Percentiles rank a stretch among this genome's conserved stretches.
These are phyloP conservation scores for Polydrusus tereticollis DNA, from an alignment of 2,888 invertebrate genomes.

Conservation along the genomic window DNA sequence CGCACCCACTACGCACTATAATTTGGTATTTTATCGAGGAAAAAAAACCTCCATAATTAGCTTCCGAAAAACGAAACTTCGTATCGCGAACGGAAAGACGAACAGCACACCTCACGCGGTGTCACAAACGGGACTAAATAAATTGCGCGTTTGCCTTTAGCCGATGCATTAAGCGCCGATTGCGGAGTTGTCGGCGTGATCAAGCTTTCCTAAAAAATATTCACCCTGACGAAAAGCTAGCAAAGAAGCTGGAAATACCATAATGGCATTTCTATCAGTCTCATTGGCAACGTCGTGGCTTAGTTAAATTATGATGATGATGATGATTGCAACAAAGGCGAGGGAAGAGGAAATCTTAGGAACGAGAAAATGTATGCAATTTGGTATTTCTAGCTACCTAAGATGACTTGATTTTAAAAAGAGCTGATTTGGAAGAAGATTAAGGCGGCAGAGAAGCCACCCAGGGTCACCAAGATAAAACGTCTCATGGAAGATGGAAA, in stretches of 20 bases:
- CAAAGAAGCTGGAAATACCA: neutral
- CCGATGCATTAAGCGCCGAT: conserved; percentile 41
- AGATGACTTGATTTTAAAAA: neutral
- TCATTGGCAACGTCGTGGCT: neutral
- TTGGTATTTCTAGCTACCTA: neutral
- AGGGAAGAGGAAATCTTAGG: neutral
- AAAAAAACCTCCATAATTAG: neutral
- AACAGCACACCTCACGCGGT: neutral
- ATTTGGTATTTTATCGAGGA: neutral
- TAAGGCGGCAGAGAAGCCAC: no score
- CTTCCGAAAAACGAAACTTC: conserved; percentile 1
- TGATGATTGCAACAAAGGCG: neutral
- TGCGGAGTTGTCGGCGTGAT: conserved; percentile 48
- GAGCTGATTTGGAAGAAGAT: no score
- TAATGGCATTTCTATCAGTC: neutral
- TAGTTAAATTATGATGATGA: neutral
- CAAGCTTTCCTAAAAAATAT: neutral
- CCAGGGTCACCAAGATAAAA: no score
- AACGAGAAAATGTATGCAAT: neutral
- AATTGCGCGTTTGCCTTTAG: conserved; percentile 54
- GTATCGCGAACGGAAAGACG: neutral
- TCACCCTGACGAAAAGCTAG: neutral
- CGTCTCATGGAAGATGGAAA: no score
- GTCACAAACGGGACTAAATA: conserved; percentile 49
- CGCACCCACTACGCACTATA: conserved; percentile 9